Evolutionary conservation across 2,888 invertebrate genomes (phyloP).

Genomic region (Oegoconia quadripuncta): DNA sequence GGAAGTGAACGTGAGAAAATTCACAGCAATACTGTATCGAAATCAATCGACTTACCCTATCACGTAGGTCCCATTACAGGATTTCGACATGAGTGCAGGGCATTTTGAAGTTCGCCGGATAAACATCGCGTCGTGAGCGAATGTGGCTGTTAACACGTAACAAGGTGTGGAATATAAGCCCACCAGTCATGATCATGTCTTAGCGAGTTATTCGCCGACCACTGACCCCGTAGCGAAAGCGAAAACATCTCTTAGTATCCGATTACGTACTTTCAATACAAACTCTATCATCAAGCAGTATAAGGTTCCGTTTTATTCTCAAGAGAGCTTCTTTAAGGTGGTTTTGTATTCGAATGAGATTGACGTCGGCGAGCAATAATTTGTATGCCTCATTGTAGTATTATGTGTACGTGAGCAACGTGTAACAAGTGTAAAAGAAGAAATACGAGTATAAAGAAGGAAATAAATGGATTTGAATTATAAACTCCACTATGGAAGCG

Average conservation of each 20-base stretch:
- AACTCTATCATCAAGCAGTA: slow-evolving; percentile 10
- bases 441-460: slow-evolving; percentile 57
- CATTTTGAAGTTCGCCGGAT: slow-evolving; percentile 69
- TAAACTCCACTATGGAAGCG: slow-evolving; percentile 40
- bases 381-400: slow-evolving; percentile 76
- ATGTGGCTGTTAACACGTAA: slow-evolving; percentile 78
- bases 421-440: slow-evolving; percentile 64
- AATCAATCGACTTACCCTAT: slow-evolving; percentile 36
- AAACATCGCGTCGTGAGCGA: slow-evolving; percentile 76
- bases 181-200: slow-evolving; percentile 78
- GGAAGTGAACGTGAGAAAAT: slow-evolving; percentile 16
- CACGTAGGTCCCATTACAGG: slow-evolving; percentile 61
- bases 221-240: slow-evolving; percentile 57
- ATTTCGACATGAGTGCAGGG: slow-evolving; percentile 53
- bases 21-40: slow-evolving; percentile 20
- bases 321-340: slow-evolving; percentile 30
- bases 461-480: slow-evolving; percentile 61
- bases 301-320: slow-evolving; percentile 15
- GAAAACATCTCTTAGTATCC: slow-evolving; percentile 40
- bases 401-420: slow-evolving; percentile 72
- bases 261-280: slow-evolving; percentile 17
- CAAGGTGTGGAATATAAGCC: slow-evolving; percentile 77
- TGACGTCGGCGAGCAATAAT: slow-evolving; percentile 72
- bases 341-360: slow-evolving; percentile 45
- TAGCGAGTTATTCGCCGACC: slow-evolving; percentile 75